phyloP scores from a whole-genome alignment of 2,113 vertebrate genomes.

The Leucoraja erinaceus region DNA sequence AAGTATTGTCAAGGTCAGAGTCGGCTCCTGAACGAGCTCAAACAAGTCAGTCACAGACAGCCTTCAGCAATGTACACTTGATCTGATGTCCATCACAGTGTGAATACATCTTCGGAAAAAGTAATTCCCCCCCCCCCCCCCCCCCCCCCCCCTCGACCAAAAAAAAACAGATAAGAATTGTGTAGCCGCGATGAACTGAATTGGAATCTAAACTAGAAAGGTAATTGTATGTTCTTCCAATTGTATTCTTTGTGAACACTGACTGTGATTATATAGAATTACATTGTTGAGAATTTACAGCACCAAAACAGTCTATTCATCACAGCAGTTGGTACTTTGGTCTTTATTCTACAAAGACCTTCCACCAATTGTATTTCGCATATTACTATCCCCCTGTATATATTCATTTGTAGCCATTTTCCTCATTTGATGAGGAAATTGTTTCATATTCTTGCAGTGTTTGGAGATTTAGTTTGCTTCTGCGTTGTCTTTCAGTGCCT shows the following conservation, averaged over 20 bases:
- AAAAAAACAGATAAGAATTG: no score
- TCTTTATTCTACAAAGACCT: neutral
- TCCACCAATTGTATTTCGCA: neutral
- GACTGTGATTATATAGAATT: constrained; percentile 6
- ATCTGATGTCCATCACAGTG: neutral
- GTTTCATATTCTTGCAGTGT: neutral
- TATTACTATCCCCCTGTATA: neutral
- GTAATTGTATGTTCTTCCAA: neutral
- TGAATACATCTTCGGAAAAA: neutral
- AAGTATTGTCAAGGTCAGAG: no score
- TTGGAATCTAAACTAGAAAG: neutral
- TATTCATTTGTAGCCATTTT: neutral
- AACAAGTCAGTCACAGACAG: neutral
- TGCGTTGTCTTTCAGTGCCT: neutral
- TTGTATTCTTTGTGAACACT: neutral
- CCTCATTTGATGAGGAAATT: neutral
- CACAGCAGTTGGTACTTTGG: neutral
- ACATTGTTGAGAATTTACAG: neutral
- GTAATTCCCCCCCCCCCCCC: no score
- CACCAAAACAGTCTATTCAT: neutral
- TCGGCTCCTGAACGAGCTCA: no score
- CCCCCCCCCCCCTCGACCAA: no score
- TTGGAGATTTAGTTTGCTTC: neutral
- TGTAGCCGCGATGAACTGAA: neutral
- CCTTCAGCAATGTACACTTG: neutral